Evolutionary conservation across 92 coral and sea anemone genomes (phyloP), one percentile per base, ranked within the genome.

Genomic region (Muricea muricata): DNA sequence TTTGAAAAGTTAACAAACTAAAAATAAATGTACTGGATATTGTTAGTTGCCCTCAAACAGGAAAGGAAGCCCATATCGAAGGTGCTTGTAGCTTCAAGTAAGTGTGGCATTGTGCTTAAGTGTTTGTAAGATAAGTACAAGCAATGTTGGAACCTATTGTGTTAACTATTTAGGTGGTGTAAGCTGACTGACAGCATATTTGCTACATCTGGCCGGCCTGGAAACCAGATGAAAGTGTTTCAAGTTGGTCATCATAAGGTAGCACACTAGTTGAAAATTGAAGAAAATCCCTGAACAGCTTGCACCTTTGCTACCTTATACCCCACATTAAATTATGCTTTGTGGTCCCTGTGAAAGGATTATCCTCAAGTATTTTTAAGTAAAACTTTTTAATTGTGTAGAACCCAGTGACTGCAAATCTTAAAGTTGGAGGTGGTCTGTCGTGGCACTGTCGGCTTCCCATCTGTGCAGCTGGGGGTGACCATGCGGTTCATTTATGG

Each of bases 131-230:
- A 37, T n/a, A 37, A 37, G 42, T 9, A 37, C 42, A 37, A 37
- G 42, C 9, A 37, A 4, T 37, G 5, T 9, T 37, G 4, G 4
- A 31, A 28, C 42, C 28, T 34, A 46, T 17, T 60, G 18, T 80
- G 14, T 84, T 55, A 56, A n/a, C 45, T 29, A 35, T 57, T 8
- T 54, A 97, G 99, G 75, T 97, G 99, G 99, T 92, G 98, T 28
- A 75, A 85, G 81, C 84, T 90, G 15, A 95, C 94, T 14, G 94
- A 92, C 30, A 88, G 79, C 70, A 87, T 97, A 83, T 97, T 97
- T 92, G 99, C 98, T 48, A 97, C 99, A 35, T 70, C 86, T 84
- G 99, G 99, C 61, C 93, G 98, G 25, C 99, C 98, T 72, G 99
- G 99, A 15, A 94, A 97, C 91, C 98, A 94, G 69, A 78, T 97